A percentile compares a stretch with the other conserved stretches of the same genome.
These are phyloP conservation scores for Scartelaos histophorus DNA, from an alignment of 2,113 vertebrate species.

Conservation along the genomic window DNA sequence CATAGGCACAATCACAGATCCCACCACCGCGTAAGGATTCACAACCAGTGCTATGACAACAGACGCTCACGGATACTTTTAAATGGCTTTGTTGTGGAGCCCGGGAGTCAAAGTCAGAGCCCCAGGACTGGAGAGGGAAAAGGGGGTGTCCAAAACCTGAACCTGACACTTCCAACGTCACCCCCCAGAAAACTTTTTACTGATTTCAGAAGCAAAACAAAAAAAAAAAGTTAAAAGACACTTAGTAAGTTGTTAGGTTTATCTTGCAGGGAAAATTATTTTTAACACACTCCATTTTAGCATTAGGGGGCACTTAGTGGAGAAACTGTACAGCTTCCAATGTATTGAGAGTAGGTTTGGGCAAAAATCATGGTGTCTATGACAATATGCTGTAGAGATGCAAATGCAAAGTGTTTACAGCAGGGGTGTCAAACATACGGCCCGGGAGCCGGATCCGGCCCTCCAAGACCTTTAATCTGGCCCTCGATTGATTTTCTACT, in stretches of 20 bases:
- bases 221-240: slow-evolving; percentile 4
- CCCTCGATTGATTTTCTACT: too few species aligned
- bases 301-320: neutral
- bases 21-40: slow-evolving; percentile 43
- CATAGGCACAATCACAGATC: slow-evolving; percentile 19
- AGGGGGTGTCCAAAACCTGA: slow-evolving; percentile 38
- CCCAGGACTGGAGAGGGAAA: slow-evolving; percentile 25
- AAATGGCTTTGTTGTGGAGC: slow-evolving; percentile 54
- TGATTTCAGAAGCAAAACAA: neutral
- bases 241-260: neutral
- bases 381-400: too few species aligned
- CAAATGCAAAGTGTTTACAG: neutral
- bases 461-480: too few species aligned
- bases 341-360: too few species aligned
- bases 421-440: too few species aligned
- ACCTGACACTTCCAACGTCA: slow-evolving; percentile 46
- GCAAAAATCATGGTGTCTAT: too few species aligned
- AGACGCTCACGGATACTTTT: slow-evolving; percentile 52
- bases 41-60: slow-evolving; percentile 62
- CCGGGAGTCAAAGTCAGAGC: slow-evolving; percentile 20
- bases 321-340: too few species aligned
- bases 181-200: slow-evolving; percentile 12
- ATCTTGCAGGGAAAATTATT: neutral
- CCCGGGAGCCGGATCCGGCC: too few species aligned
- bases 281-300: neutral